Percentiles rank a stretch among this genome's conserved stretches.
Evolutionary conservation across 2,888 invertebrate genomes (phyloP).

Genomic region (Machimus atricapillus): DNA sequence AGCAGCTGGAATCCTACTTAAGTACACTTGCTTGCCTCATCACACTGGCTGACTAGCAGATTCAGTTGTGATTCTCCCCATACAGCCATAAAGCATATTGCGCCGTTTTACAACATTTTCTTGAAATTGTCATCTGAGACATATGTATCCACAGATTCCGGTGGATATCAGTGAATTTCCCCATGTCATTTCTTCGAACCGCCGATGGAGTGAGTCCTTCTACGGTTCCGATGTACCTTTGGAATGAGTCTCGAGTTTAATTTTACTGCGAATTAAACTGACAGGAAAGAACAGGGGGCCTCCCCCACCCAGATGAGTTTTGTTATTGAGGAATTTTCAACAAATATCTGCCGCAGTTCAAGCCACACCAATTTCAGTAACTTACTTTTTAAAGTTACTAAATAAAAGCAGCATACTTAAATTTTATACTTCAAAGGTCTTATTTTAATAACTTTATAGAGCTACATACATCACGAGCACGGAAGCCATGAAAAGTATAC

Average conservation of each 20-base stretch:
- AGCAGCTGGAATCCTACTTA: slow-evolving; percentile 37
- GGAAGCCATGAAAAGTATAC: too few species aligned
- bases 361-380: too few species aligned
- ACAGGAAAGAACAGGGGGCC: neutral
- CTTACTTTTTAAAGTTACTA: too few species aligned
- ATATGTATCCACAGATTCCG: neutral
- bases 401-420: too few species aligned
- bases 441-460: too few species aligned
- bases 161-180: neutral
- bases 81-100: slow-evolving; percentile 7
- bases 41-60: neutral
- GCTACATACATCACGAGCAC: too few species aligned
- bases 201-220: neutral
- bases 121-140: neutral
- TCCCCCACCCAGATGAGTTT: neutral
- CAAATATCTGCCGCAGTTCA: too few species aligned
- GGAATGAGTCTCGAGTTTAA: neutral
- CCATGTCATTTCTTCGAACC: neutral
- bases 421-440: too few species aligned
- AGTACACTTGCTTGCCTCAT: slow-evolving; percentile 6
- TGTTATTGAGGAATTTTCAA: too few species aligned
- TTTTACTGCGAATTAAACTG: neutral
- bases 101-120: neutral
- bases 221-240: neutral
- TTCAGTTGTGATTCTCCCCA: neutral